phyloP scores from a whole-genome alignment of 2,113 vertebrate species.

The Aythya baeri region DNA sequence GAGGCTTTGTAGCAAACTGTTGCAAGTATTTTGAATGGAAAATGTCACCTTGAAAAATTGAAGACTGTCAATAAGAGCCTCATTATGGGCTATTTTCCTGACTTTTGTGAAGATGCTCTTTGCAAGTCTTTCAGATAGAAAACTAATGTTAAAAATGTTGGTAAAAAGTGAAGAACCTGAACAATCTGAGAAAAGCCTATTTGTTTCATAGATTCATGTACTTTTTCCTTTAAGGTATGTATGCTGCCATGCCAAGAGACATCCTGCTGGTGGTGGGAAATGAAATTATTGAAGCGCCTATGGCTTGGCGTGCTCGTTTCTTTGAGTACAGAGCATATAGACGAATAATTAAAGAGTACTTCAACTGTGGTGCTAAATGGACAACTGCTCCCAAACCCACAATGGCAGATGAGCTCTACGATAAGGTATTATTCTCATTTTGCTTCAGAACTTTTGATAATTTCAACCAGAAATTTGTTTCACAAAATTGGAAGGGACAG shows the following conservation, averaged over 20 bases:
- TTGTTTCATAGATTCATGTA: neutral
- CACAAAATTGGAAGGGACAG: fast-evolving
- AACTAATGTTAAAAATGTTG: neutral
- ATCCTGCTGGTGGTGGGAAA: conserved; percentile 96
- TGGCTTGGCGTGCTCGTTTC: conserved; percentile 98
- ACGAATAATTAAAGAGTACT: conserved; percentile 95
- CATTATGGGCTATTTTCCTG: neutral
- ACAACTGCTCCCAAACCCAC: conserved; percentile 97
- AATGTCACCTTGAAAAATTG: neutral
- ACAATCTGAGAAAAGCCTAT: neutral
- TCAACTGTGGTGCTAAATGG: conserved; percentile 94
- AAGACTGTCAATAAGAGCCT: neutral
- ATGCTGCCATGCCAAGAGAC: conserved; percentile 98
- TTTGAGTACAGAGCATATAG: conserved; percentile 97
- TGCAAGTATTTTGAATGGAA: neutral
- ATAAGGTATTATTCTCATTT: conserved; percentile 81
- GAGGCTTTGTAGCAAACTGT: neutral
- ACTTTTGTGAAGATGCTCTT: neutral
- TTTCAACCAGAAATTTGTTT: neutral
- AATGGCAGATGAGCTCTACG: conserved; percentile 93
- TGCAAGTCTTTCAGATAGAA: neutral
- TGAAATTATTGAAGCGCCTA: conserved; percentile 98
- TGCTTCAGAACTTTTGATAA: neutral
- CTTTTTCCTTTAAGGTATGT: conserved; percentile 85
- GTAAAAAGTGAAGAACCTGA: neutral